phyloP scores from a whole-genome alignment of 2,113 vertebrate genomes.

The Pygoscelis adeliae region DNA sequence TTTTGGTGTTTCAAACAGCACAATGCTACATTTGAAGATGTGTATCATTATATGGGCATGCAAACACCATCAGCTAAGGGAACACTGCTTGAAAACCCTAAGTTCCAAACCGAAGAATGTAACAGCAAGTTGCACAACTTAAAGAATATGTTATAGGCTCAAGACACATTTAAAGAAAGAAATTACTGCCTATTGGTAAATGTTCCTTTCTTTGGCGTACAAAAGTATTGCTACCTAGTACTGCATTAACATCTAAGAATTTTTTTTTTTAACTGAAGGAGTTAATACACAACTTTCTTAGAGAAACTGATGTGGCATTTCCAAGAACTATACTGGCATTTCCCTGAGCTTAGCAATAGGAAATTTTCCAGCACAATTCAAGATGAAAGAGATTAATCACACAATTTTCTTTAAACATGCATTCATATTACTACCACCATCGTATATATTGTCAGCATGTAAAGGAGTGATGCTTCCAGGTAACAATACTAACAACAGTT shows the following conservation, averaged over 20 bases:
- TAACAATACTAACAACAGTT: background rate
- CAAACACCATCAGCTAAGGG: background rate
- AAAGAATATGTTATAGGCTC: background rate
- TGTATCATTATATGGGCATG: accelerated
- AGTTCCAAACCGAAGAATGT: background rate
- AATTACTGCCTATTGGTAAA: background rate
- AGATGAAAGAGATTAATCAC: background rate
- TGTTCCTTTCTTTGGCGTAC: background rate
- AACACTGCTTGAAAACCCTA: background rate
- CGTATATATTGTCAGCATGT: background rate
- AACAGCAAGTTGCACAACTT: background rate
- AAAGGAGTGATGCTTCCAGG: background rate
- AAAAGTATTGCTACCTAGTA: background rate
- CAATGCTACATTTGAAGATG: background rate
- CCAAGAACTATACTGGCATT: background rate
- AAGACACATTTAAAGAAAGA: background rate
- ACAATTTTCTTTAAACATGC: background rate
- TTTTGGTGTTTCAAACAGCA: background rate
- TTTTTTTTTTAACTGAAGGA: background rate
- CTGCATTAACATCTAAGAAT: background rate
- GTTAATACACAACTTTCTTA: background rate
- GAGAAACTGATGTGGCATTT: background rate
- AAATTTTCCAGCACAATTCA: slow-evolving; percentile 27
- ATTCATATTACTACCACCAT: background rate
- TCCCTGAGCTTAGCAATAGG: background rate